Evolutionary conservation across 2,888 invertebrate genomes (phyloP).

Genomic region (Blastobasis lacticolella): DNA sequence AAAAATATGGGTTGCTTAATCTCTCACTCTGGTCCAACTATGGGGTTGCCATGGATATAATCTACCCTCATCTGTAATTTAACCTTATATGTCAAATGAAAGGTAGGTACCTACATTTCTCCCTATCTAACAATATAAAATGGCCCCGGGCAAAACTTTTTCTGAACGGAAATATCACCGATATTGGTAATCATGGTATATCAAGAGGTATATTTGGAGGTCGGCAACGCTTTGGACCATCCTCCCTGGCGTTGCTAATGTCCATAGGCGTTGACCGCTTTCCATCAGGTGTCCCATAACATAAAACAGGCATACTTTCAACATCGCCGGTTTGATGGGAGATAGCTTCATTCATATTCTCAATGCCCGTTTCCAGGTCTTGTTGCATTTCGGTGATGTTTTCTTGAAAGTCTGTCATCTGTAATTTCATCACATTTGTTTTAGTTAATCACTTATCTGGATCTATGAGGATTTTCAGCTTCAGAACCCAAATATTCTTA

Average conservation of each 20-base stretch:
- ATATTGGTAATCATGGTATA: neutral
- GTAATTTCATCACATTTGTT: slow-evolving; percentile 5
- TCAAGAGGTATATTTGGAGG: neutral
- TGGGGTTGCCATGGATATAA: no score
- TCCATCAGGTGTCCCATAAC: neutral
- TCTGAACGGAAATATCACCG: neutral
- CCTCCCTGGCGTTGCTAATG: neutral
- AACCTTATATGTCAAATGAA: no score
- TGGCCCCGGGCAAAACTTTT: neutral
- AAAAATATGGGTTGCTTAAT: no score
- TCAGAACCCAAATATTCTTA: no score
- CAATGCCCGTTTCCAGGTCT: slow-evolving; percentile 52
- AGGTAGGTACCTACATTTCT: no score
- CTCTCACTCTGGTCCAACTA: no score
- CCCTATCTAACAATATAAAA: neutral
- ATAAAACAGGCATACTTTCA: slow-evolving; percentile 28
- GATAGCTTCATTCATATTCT: slow-evolving; percentile 50
- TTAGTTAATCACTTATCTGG: neutral
- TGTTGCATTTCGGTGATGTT: slow-evolving; percentile 60
- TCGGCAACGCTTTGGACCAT: neutral
- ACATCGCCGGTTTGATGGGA: slow-evolving; percentile 47
- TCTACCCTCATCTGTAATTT: no score
- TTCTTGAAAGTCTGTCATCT: slow-evolving; percentile 63
- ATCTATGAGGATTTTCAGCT: no score
- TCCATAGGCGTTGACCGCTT: no score